Percentiles rank a stretch among this genome's conserved stretches.
phyloP scores from a whole-genome alignment of 2,113 vertebrate genomes.

The Triplophysa rosa region DNA sequence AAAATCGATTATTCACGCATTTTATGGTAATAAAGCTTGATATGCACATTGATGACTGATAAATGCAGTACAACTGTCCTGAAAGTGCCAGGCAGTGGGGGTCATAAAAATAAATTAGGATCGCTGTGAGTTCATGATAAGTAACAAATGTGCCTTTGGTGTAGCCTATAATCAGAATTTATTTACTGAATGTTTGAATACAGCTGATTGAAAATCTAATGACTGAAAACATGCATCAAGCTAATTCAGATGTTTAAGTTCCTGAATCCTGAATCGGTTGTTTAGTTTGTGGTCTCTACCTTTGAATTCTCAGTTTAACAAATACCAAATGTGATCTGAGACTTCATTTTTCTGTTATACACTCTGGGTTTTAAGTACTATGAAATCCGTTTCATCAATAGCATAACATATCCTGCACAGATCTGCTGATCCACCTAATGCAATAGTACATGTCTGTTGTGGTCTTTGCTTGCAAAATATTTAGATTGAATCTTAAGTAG shows the following conservation, averaged over 20 bases:
- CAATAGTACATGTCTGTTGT: background rate
- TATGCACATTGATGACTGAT: conserved; percentile 3
- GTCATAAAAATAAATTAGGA: background rate
- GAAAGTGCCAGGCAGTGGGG: conserved; percentile 8
- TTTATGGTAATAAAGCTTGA: conserved; percentile 15
- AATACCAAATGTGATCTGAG: conserved; percentile 40
- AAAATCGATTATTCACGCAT: conserved; percentile 3
- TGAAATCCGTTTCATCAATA: conserved; percentile 3
- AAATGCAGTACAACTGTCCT: conserved; percentile 13
- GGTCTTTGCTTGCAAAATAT: background rate
- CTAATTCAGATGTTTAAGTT: conserved; percentile 13
- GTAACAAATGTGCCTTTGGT: conserved; percentile 9
- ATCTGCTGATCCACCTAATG: too few species aligned
- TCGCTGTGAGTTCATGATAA: background rate
- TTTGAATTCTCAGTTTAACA: conserved; percentile 31
- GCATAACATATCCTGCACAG: background rate
- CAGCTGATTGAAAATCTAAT: conserved; percentile 6
- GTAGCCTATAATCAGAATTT: conserved; percentile 15
- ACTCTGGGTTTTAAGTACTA: background rate
- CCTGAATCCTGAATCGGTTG: background rate
- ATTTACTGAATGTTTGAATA: conserved; percentile 3
- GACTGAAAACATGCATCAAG: conserved; percentile 3
- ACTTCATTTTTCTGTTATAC: background rate
- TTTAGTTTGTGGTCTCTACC: conserved; percentile 12
- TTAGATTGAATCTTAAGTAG: background rate